Conservation (phyloP, 1,140 invertebrate genomes). For the Protaetia brevitarsis region DNA sequence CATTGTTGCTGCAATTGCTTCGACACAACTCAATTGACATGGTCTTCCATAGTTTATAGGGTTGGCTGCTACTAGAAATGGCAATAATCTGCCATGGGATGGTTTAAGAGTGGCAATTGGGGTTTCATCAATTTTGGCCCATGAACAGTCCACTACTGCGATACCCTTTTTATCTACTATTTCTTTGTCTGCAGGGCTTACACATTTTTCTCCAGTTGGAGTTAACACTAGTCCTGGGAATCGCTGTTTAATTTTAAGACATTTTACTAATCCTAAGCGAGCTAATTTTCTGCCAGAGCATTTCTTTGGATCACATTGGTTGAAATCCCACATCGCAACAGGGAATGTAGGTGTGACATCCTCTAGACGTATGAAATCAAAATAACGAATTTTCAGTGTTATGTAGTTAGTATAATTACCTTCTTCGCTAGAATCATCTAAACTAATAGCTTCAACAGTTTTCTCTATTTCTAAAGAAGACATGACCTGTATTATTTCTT, state of each 20-base stretch:
- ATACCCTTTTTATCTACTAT: conserved; percentile 79
- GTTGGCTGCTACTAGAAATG: conserved; percentile 96
- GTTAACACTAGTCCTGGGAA: conserved; percentile 91
- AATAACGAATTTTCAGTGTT: not conserved
- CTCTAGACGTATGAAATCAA: conserved; percentile 5
- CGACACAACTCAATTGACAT: conserved; percentile 95
- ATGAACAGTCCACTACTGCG: conserved; percentile 98
- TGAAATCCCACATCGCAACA: conserved; percentile 96
- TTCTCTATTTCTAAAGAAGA: not conserved
- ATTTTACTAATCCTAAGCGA: conserved; percentile 75
- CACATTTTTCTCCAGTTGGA: conserved; percentile 77
- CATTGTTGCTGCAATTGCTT: conserved; percentile 93
- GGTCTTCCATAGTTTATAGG: conserved; percentile 98
- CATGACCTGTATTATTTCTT: not conserved
- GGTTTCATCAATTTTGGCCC: conserved; percentile 92
- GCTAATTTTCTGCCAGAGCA: conserved; percentile 90
- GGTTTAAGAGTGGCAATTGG: conserved; percentile 86
- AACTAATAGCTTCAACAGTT: not conserved
- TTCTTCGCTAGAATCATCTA: conserved; percentile 24
- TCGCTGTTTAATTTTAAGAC: conserved; percentile 74
- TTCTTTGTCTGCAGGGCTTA: conserved; percentile 75
- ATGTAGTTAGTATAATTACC: not conserved
- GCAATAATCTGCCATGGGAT: conserved; percentile 82
- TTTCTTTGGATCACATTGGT: conserved; percentile 95
- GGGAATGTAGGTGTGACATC: conserved; percentile 54